These are phyloP conservation scores for Latrodectus hesperus DNA, from an alignment of 2,888 invertebrate genomes.

Conservation along the genomic window DNA sequence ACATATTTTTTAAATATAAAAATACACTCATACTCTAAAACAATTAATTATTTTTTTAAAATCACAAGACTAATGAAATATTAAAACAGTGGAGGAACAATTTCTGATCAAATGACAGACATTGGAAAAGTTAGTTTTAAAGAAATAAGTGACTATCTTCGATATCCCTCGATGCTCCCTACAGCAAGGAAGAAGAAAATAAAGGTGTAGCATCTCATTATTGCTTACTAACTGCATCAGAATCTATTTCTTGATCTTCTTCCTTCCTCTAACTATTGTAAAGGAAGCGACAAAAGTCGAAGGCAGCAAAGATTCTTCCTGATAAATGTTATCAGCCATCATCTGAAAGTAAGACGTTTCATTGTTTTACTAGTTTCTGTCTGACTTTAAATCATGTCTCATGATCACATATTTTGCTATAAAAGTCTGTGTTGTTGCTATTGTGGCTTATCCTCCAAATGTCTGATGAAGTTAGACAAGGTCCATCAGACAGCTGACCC, in stretches of 20 bases:
- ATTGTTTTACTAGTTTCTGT: neutral
- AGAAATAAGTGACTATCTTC: neutral
- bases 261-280: neutral
- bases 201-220: neutral
- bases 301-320: neutral
- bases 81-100: neutral
- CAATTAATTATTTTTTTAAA: no score
- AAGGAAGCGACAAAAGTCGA: neutral
- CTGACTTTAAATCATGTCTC: neutral
- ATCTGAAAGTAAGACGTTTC: neutral
- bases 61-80: no score
- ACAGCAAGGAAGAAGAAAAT: neutral
- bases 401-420: no score
- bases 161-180: slow-evolving; percentile 2
- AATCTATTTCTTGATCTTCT: no score
- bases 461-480: no score
- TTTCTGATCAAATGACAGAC: neutral
- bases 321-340: neutral
- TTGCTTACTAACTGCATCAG: neutral
- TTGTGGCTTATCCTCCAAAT: no score
- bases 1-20: neutral
- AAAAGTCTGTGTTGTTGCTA: no score
- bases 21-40: neutral
- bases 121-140: neutral
- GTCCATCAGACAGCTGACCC: no score